Evolutionary conservation across 2,797 vertebrate genomes (phyloP).

Genomic region (Ispidina lecontei): DNA sequence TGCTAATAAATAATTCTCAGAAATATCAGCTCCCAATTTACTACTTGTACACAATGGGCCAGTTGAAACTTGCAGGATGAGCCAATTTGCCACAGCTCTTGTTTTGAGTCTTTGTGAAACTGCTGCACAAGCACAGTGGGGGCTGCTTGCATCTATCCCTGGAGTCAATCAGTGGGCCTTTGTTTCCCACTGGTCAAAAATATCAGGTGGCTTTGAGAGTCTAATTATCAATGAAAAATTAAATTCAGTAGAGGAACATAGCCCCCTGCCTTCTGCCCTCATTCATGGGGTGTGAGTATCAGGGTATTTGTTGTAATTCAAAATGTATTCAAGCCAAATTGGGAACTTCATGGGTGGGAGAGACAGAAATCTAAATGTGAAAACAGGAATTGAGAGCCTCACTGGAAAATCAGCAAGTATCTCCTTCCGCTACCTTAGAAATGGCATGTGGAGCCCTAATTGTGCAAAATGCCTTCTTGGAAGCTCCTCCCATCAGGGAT

Average conservation of each 20-base stretch:
- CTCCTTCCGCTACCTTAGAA: conserved; percentile 67
- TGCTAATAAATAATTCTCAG: conserved; percentile 85
- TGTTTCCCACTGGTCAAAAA: conserved; percentile 91
- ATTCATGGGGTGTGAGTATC: conserved; percentile 76
- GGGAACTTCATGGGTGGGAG: conserved; percentile 69
- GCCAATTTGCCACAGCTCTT: conserved; percentile 90
- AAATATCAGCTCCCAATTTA: conserved; percentile 88
- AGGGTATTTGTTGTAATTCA: conserved; percentile 88
- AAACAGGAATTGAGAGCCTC: conserved; percentile 74
- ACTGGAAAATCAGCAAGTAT: conserved; percentile 80
- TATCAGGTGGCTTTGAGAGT: conserved; percentile 87
- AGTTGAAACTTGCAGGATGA: conserved; percentile 93
- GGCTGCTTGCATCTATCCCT: conserved; percentile 81
- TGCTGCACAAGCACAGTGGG: conserved; percentile 79
- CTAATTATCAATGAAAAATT: conserved; percentile 93
- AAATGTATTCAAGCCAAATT: conserved; percentile 80
- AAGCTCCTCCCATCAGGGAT: conserved; percentile 82
- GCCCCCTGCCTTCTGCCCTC: conserved; percentile 70
- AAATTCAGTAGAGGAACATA: conserved; percentile 79
- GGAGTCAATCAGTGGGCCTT: conserved; percentile 86
- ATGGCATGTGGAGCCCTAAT: conserved; percentile 80
- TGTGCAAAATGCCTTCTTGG: conserved; percentile 81
- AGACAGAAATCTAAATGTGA: conserved; percentile 52
- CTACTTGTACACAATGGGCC: conserved; percentile 89
- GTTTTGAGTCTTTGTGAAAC: conserved; percentile 91